A percentile compares a stretch with the other conserved stretches of the same genome.
phyloP scores from a whole-genome alignment of 1,140 invertebrate genomes.

The Sycobia sp. region DNA sequence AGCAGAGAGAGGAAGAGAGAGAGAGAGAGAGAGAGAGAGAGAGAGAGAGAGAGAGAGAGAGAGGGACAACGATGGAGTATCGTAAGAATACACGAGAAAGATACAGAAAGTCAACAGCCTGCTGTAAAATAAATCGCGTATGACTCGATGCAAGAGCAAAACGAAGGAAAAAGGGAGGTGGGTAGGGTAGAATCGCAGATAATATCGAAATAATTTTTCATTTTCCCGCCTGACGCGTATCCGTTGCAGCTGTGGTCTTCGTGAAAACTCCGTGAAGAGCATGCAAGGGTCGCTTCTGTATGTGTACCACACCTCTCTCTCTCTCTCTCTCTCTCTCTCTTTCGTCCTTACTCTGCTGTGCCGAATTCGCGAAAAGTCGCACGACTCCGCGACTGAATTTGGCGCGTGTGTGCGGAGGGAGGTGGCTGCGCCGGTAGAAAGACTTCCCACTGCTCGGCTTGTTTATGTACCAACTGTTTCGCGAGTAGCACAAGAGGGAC shows the following conservation, averaged over 20 bases:
- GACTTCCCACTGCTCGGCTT: neutral
- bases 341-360: conserved; percentile 15
- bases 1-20: no score
- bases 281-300: no score
- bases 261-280: conserved; percentile 14
- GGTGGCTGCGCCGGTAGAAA: neutral
- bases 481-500: conserved; percentile 4
- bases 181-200: conserved; percentile 6
- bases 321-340: no score
- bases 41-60: no score
- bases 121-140: conserved; percentile 13
- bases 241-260: conserved; percentile 32
- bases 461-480: conserved; percentile 32
- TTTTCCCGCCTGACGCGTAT: conserved; percentile 31
- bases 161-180: neutral
- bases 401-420: neutral
- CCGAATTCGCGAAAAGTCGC: conserved; percentile 21
- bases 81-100: no score
- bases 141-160: neutral
- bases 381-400: neutral
- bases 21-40: no score
- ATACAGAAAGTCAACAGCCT: neutral
- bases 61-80: no score
- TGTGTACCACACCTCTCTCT: no score
- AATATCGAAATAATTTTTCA: conserved; percentile 38